phyloP scores from a whole-genome alignment of 1,140 invertebrate genomes.

The Bombus haemorrhoidalis region DNA sequence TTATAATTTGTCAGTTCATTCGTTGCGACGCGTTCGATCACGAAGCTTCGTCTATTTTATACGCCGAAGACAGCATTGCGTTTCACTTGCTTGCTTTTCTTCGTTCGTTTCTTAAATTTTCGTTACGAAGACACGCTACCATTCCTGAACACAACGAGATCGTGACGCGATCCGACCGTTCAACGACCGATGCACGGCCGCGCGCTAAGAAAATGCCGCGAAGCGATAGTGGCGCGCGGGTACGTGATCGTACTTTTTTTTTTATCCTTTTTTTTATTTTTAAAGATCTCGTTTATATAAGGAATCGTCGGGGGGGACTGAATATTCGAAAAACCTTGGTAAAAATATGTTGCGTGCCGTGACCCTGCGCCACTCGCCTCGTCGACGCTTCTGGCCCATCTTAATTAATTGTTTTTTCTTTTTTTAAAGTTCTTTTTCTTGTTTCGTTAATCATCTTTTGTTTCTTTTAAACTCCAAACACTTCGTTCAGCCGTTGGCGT shows the following conservation, averaged over 20 bases:
- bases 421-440: neutral
- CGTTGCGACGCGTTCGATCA: neutral
- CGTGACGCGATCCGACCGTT: constrained; percentile 11
- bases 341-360: constrained; percentile 73
- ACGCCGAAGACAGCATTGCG: too few species aligned
- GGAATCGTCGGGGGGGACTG: constrained; percentile 63
- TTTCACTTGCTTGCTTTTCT: neutral
- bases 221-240: constrained; percentile 70
- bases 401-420: constrained; percentile 67
- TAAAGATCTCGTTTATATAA: constrained; percentile 62
- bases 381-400: constrained; percentile 65
- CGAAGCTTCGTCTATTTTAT: too few species aligned
- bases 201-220: constrained; percentile 70
- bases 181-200: constrained; percentile 60
- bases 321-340: constrained; percentile 75
- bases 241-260: constrained; percentile 43
- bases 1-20: neutral
- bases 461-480: constrained; percentile 60
- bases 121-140: neutral
- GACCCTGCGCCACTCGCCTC: constrained; percentile 59
- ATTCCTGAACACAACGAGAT: constrained; percentile 42
- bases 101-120: neutral
- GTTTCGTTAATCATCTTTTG: neutral
- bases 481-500: constrained; percentile 73
- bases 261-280: neutral